Evolutionary conservation across 1,140 invertebrate genomes (phyloP).

Genomic region (Drosophila kepulauana): DNA sequence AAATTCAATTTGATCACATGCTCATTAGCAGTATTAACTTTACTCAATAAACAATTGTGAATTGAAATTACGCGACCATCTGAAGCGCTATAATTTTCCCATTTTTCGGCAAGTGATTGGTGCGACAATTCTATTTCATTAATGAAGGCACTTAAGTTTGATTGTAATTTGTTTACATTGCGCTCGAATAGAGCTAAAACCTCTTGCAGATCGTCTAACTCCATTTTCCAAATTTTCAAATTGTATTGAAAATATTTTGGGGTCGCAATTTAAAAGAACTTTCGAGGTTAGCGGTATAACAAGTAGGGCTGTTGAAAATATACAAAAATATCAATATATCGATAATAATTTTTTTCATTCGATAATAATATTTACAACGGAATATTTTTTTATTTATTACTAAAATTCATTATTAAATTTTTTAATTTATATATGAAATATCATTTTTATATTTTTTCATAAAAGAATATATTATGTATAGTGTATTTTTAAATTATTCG

Average conservation of each 20-base stretch:
- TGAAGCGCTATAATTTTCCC: conserved; percentile 14
- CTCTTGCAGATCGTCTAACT: conserved; percentile 38
- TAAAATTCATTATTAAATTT: too few relatives aligned
- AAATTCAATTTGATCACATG: conserved; percentile 52
- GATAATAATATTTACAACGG: too few relatives aligned
- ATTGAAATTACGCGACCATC: conserved; percentile 29
- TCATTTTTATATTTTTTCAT: too few relatives aligned
- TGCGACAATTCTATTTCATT: conserved; percentile 23
- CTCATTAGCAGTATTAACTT: conserved; percentile 49
- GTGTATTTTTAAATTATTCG: too few relatives aligned
- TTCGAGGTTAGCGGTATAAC: not conserved
- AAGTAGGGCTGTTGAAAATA: not conserved
- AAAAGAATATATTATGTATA: too few relatives aligned
- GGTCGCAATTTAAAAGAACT: conserved; percentile 23
- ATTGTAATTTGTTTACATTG: conserved; percentile 52
- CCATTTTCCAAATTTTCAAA: conserved; percentile 6
- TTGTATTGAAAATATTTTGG: not conserved
- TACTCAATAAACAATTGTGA: conserved; percentile 49
- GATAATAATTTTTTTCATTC: too few relatives aligned
- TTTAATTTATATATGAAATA: too few relatives aligned
- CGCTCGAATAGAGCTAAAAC: conserved; percentile 37
- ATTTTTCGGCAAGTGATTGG: conserved; percentile 25
- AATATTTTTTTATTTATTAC: too few relatives aligned
- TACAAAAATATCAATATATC: too few relatives aligned
- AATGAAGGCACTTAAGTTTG: conserved; percentile 38